Percentiles rank a stretch among this genome's conserved stretches.
These are phyloP conservation scores for Sebastes jordani DNA, from an alignment of 2,797 vertebrate species.

Conservation along the genomic window DNA sequence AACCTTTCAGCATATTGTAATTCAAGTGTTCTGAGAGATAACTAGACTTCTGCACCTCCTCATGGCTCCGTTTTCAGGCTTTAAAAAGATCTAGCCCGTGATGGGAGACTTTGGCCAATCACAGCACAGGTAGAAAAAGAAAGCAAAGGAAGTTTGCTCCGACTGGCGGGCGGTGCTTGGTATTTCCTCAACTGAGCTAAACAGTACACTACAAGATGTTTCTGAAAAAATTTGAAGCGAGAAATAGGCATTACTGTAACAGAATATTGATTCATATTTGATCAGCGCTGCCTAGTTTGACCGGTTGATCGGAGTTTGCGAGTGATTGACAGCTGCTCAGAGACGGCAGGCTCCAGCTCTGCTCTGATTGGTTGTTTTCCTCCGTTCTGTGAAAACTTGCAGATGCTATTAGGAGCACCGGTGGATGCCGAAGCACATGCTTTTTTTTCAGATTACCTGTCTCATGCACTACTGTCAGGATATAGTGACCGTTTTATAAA, in stretches of 20 bases:
- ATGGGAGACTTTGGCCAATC: too few species aligned
- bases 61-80: too few species aligned
- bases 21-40: not conserved
- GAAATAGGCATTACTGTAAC: not conserved
- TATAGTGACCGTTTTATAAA: not conserved
- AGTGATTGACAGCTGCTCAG: not conserved
- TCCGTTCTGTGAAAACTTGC: not conserved
- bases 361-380: not conserved
- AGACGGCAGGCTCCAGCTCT: not conserved
- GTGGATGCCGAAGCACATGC: too few species aligned
- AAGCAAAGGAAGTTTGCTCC: too few species aligned
- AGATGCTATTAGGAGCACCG: not conserved
- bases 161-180: too few species aligned
- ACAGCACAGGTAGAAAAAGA: too few species aligned
- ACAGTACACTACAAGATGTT: not conserved
- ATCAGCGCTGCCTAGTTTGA: not conserved
- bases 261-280: not conserved
- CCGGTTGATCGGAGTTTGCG: accelerated
- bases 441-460: too few species aligned
- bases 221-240: accelerated
- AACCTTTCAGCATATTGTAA: not conserved
- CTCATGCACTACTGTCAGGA: not conserved
- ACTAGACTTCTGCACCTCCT: not conserved
- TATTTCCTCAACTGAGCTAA: not conserved
- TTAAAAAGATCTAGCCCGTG: too few species aligned